A percentile compares a stretch with the other conserved stretches of the same genome.
Evolutionary conservation across 2,797 vertebrate genomes (phyloP).

Genomic region (Hippoglossus hippoglossus): DNA sequence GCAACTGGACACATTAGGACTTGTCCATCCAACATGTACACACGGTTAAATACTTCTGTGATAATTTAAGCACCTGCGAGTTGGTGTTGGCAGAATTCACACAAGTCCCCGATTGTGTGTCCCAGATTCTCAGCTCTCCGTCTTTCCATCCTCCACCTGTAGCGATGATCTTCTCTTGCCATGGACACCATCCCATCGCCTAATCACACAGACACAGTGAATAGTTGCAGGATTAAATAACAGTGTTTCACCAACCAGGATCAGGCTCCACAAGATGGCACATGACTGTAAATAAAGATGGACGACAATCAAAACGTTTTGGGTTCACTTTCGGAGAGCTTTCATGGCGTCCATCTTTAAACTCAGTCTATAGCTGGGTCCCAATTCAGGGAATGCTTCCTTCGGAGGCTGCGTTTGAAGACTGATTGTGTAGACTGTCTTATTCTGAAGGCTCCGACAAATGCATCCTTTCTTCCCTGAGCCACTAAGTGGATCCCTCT

Average conservation of each 20-base stretch:
- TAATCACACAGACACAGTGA: slow-evolving; percentile 45
- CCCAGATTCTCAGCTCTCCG: slow-evolving; percentile 83
- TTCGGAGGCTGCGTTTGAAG: too few relatives aligned
- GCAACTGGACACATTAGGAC: slow-evolving; percentile 15
- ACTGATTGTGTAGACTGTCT: too few relatives aligned
- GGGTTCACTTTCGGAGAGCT: too few relatives aligned
- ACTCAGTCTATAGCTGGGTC: too few relatives aligned
- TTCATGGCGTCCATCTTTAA: too few relatives aligned
- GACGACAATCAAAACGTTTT: too few relatives aligned
- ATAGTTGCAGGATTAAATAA: background rate
- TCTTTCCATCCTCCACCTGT: slow-evolving; percentile 86
- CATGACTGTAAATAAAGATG: background rate
- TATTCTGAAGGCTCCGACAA: too few relatives aligned
- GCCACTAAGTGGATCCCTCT: too few relatives aligned
- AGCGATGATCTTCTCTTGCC: slow-evolving; percentile 81
- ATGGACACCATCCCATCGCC: slow-evolving; percentile 88
- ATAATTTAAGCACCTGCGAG: slow-evolving; percentile 81
- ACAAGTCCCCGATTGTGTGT: slow-evolving; percentile 74
- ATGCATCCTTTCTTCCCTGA: too few relatives aligned
- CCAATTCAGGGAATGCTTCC: too few relatives aligned
- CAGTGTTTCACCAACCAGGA: background rate
- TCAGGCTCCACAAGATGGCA: background rate
- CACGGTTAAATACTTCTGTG: background rate
- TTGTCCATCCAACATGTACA: background rate
- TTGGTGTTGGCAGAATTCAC: slow-evolving; percentile 76